These are phyloP conservation scores for Platanista minor DNA, from an alignment of 2,113 vertebrate species.

Conservation along the genomic window DNA sequence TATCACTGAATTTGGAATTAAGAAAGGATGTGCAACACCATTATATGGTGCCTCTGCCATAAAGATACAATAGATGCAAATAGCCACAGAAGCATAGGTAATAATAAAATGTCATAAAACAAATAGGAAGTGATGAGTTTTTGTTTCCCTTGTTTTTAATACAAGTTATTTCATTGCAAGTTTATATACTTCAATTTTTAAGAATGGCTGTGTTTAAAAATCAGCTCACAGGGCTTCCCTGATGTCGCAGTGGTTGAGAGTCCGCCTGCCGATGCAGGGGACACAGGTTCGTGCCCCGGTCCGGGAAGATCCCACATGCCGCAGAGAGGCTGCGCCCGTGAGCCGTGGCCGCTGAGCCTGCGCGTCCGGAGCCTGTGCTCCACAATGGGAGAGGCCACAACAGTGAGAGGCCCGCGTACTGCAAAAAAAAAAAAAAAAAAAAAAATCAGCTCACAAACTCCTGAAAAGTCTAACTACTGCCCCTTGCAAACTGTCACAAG, in stretches of 20 bases:
- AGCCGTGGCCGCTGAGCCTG: too few relatives aligned
- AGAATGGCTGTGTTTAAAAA: conserved; percentile 15
- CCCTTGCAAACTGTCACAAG: not conserved
- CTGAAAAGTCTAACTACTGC: not conserved
- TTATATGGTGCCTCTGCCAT: not conserved
- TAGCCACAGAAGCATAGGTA: not conserved
- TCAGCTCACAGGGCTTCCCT: not conserved
- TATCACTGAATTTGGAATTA: not conserved
- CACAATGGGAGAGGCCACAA: too few relatives aligned
- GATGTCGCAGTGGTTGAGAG: too few relatives aligned
- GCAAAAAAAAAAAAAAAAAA: too few relatives aligned
- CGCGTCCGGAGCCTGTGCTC: too few relatives aligned
- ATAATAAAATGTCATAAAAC: not conserved
- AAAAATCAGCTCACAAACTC: conserved; percentile 2
- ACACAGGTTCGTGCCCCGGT: too few relatives aligned
- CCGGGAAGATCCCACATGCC: too few relatives aligned
- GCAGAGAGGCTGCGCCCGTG: too few relatives aligned
- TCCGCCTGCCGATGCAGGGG: too few relatives aligned
- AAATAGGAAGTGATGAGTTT: not conserved
- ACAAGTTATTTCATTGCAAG: not conserved
- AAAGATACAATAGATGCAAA: not conserved
- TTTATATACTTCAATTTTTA: conserved; percentile 10
- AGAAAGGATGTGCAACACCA: not conserved
- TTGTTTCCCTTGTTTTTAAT: conserved; percentile 20
- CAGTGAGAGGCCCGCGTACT: too few relatives aligned